phyloP scores from a whole-genome alignment of 2,888 invertebrate species.

The Hoplodrina blanda region DNA sequence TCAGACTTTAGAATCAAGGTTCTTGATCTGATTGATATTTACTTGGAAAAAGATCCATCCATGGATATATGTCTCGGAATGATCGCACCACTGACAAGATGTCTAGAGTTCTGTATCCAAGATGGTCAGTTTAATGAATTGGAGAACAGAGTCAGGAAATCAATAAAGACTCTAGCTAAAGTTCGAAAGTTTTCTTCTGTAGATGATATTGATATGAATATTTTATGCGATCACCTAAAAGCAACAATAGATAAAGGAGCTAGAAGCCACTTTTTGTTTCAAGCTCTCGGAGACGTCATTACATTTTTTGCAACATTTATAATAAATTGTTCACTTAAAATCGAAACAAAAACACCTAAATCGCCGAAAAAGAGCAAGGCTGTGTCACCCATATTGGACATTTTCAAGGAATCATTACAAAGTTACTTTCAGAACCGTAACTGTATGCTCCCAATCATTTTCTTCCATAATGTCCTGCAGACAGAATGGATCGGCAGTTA shows the following conservation, averaged over 20 bases:
- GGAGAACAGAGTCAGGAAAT: constrained; percentile 91
- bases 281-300: constrained; percentile 92
- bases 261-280: constrained; percentile 91
- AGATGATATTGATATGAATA: constrained; percentile 89
- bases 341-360: constrained; percentile 74
- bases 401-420: constrained; percentile 89
- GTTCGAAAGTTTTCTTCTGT: constrained; percentile 91
- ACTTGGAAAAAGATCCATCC: constrained; percentile 92
- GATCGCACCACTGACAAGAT: constrained; percentile 92
- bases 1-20: constrained; percentile 94
- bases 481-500: constrained; percentile 92
- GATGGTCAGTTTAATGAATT: constrained; percentile 93
- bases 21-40: constrained; percentile 94
- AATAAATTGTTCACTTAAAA: constrained; percentile 91
- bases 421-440: constrained; percentile 92
- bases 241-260: constrained; percentile 92
- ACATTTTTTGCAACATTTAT: constrained; percentile 92
- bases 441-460: constrained; percentile 91
- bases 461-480: constrained; percentile 92
- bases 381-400: constrained; percentile 80
- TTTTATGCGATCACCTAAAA: constrained; percentile 90
- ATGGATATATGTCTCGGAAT: constrained; percentile 93
- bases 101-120: constrained; percentile 93
- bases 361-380: constrained; percentile 78
- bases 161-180: constrained; percentile 91